Conservation (phyloP, 1,140 invertebrate genomes). For the Hylyphantes graminicola region DNA sequence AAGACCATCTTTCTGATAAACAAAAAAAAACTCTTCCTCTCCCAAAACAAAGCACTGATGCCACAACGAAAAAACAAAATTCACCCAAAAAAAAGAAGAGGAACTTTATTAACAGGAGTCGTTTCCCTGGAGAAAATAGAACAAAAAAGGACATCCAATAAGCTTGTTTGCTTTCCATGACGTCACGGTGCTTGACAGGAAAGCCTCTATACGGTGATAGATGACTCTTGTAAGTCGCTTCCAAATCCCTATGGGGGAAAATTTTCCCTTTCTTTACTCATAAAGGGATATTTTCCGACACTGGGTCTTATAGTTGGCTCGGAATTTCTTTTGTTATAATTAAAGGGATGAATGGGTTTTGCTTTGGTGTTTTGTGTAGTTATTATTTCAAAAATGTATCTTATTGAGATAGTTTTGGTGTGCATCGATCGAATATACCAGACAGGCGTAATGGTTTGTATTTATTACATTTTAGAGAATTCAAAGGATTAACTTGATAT, state of each 20-base stretch:
- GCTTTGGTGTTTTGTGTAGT: too few species aligned
- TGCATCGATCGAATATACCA: too few species aligned
- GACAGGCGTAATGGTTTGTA: too few species aligned
- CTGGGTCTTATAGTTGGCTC: too few species aligned
- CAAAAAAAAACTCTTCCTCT: not conserved
- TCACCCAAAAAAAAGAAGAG: slow-evolving; percentile 3
- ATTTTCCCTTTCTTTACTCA: slow-evolving; percentile 13
- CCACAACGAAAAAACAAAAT: slow-evolving; percentile 25
- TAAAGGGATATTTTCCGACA: not conserved
- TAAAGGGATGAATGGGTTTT: too few species aligned
- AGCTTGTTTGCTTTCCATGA: slow-evolving; percentile 38
- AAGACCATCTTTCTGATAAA: too few species aligned
- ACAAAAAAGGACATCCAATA: slow-evolving; percentile 32
- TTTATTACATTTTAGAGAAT: too few species aligned
- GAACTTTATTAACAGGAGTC: slow-evolving; percentile 6
- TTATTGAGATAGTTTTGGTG: too few species aligned
- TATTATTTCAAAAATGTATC: too few species aligned
- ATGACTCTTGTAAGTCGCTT: slow-evolving; percentile 10
- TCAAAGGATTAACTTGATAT: too few species aligned
- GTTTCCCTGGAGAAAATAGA: slow-evolving; percentile 1
- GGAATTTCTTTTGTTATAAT: too few species aligned
- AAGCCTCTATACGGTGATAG: slow-evolving; percentile 25
- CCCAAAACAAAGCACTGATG: not conserved
- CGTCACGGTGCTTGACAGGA: slow-evolving; percentile 29
- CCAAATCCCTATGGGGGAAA: slow-evolving; percentile 30